These are phyloP conservation scores for Ormyrus labotus DNA, from an alignment of 2,888 invertebrate species.

Conservation along the genomic window DNA sequence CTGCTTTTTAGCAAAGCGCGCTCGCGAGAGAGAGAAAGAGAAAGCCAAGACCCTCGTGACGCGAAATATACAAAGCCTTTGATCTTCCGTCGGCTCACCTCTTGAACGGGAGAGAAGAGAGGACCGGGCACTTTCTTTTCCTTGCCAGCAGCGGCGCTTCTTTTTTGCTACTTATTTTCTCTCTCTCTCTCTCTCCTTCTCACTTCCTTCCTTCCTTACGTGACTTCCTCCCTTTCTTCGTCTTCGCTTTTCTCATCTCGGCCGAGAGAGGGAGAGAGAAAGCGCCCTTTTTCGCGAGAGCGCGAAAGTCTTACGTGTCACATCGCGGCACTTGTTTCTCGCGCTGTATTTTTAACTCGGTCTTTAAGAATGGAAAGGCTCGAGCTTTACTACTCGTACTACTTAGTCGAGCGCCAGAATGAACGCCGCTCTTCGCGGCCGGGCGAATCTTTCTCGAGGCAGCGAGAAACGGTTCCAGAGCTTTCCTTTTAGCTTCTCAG, in stretches of 20 bases:
- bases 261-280: not conserved
- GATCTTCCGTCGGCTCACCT: conserved; percentile 63
- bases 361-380: conserved; percentile 54
- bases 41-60: conserved; percentile 58
- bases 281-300: conserved; percentile 20
- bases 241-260: not conserved
- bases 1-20: conserved; percentile 63
- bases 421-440: not conserved
- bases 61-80: conserved; percentile 63
- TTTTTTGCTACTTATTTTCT: conserved; percentile 34
- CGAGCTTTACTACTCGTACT: conserved; percentile 30
- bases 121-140: conserved; percentile 47
- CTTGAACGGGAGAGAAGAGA: not conserved
- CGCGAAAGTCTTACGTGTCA: conserved; percentile 15
- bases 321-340: conserved; percentile 7
- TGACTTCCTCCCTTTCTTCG: not conserved
- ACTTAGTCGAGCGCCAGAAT: conserved; percentile 28
- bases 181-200: not conserved
- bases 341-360: conserved; percentile 33
- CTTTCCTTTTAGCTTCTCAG: too few species aligned
- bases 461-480: too few species aligned
- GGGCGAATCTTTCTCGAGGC: too few species aligned
- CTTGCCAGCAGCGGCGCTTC: conserved; percentile 31
- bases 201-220: not conserved
- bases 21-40: conserved; percentile 28